Conservation (phyloP, 2,797 vertebrate species). For the Peromyscus melanophrys region DNA sequence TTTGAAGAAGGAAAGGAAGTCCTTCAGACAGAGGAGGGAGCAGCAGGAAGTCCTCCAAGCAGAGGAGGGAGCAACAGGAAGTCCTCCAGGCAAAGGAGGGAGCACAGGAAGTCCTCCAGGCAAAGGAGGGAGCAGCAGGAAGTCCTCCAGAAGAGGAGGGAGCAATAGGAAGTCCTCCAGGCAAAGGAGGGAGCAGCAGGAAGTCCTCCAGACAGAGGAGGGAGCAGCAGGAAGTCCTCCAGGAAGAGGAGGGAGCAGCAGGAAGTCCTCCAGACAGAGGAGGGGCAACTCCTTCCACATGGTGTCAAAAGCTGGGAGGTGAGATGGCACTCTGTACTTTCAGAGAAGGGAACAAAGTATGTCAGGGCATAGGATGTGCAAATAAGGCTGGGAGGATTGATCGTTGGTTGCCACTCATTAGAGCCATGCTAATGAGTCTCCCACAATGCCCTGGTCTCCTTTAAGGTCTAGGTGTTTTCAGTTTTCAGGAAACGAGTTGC, state of each 20-base stretch:
- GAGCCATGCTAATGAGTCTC: background rate
- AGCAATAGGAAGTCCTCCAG: background rate
- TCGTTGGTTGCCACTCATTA: rapidly evolving
- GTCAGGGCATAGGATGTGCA: background rate
- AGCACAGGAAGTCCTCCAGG: too few species aligned
- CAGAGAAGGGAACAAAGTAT: background rate
- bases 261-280: background rate
- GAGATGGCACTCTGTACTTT: background rate
- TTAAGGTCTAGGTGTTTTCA: background rate
- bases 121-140: background rate
- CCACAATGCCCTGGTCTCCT: background rate
- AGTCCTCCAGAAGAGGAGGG: background rate
- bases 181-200: background rate
- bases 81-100: background rate
- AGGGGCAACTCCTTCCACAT: background rate
- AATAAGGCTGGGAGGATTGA: too few species aligned
- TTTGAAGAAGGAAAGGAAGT: background rate
- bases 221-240: background rate
- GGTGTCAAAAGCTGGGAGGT: background rate
- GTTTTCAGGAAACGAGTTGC: background rate
- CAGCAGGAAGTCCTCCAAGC: background rate
- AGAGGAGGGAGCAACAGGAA: background rate
- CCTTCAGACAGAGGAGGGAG: background rate
- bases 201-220: background rate
- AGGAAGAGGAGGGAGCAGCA: too few species aligned